Percentiles rank a stretch among this genome's conserved stretches.
These are phyloP conservation scores for Philonicus albiceps DNA, from an alignment of 2,888 invertebrate genomes.

Conservation along the genomic window DNA sequence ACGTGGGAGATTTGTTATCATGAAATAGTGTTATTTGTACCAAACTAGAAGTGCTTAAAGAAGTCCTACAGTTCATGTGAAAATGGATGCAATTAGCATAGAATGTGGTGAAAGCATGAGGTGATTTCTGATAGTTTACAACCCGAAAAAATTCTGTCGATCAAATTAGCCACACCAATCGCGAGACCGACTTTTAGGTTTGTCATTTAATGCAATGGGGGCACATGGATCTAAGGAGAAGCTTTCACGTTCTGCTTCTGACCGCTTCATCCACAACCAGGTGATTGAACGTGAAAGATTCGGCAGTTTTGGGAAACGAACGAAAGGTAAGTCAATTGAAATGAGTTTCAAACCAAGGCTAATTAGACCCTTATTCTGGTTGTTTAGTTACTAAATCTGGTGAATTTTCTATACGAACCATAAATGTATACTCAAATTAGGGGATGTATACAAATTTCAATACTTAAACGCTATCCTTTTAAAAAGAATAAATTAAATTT, in stretches of 20 bases:
- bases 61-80: not conserved
- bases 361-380: not conserved
- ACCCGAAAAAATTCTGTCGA: not conserved
- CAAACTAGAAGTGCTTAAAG: not conserved
- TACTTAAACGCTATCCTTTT: too few species aligned
- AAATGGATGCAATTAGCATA: not conserved
- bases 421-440: too few species aligned
- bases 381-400: too few species aligned
- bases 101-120: not conserved
- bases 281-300: constrained; percentile 74
- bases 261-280: constrained; percentile 64
- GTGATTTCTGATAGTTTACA: not conserved
- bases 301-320: constrained; percentile 75
- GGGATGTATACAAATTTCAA: too few species aligned
- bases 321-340: constrained; percentile 57
- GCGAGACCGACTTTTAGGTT: not conserved
- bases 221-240: constrained; percentile 81
- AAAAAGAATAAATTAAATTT: too few species aligned
- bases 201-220: constrained; percentile 67
- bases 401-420: too few species aligned
- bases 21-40: not conserved
- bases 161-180: not conserved
- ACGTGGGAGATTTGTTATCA: not conserved
- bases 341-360: not conserved
- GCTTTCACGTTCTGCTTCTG: constrained; percentile 72